Evolutionary conservation across 1,140 invertebrate species (phyloP).

Genomic region (Coptotermes formosanus): DNA sequence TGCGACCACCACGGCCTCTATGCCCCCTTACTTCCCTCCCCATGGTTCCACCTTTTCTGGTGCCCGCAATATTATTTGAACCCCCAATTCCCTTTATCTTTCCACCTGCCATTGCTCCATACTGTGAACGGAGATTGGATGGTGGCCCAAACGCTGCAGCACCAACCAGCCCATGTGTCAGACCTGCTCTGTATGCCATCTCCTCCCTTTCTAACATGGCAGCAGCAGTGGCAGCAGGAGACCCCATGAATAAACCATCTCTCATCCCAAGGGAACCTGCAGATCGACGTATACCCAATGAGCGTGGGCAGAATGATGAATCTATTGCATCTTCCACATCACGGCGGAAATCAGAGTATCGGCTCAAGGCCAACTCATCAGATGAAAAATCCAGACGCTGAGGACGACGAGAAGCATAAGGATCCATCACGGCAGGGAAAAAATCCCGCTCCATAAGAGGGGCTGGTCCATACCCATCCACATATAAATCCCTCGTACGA

Average conservation of each 20-base stretch:
- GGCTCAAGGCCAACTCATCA: constrained; percentile 34
- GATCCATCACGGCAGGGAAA: constrained; percentile 19
- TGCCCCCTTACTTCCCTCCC: neutral
- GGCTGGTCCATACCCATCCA: constrained; percentile 25
- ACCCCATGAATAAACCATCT: constrained; percentile 14
- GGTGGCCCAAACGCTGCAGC: constrained; percentile 25
- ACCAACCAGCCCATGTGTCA: constrained; percentile 30
- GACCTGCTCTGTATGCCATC: constrained; percentile 30
- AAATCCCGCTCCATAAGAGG: neutral
- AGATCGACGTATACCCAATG: neutral
- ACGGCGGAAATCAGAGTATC: constrained; percentile 37
- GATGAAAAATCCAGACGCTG: constrained; percentile 31
- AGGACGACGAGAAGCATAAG: constrained; percentile 11
- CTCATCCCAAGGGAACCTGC: neutral
- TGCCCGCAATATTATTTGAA: neutral
- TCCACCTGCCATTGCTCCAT: neutral
- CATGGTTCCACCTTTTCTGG: neutral
- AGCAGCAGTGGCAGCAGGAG: constrained; percentile 24
- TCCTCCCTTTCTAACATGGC: constrained; percentile 33
- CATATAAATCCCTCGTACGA: constrained; percentile 18
- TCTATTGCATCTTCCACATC: constrained; percentile 38
- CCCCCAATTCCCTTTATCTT: neutral
- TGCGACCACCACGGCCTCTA: neutral
- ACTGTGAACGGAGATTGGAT: neutral
- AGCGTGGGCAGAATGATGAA: constrained; percentile 30